These are phyloP conservation scores for Chamaea fasciata DNA, from an alignment of 2,113 vertebrate genomes.

Conservation along the genomic window DNA sequence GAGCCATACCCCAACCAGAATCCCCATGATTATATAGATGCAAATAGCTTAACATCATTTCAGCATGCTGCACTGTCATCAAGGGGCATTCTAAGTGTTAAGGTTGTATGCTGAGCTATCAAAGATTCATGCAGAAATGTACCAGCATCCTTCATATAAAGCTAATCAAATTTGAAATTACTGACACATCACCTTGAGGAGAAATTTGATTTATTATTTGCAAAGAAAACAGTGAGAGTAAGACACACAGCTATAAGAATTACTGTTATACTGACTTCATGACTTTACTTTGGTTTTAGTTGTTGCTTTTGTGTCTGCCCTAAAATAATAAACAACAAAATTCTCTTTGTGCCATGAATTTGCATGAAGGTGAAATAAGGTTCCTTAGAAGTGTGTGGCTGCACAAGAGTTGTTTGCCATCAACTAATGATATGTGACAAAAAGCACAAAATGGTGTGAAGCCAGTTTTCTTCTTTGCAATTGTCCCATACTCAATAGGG, in stretches of 20 bases:
- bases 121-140: conserved; percentile 45
- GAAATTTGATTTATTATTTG: conserved; percentile 48
- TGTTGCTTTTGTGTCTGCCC: not conserved
- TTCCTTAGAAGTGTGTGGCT: not conserved
- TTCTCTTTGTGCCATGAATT: not conserved
- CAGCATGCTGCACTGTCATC: not conserved
- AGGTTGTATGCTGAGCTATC: conserved; percentile 54
- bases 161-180: conserved; percentile 73
- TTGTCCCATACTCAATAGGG: fast-evolving
- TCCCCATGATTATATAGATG: not conserved
- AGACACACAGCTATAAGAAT: not conserved
- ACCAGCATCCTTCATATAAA: conserved; percentile 56
- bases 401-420: fast-evolving
- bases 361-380: not conserved
- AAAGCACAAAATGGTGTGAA: not conserved
- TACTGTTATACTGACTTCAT: not conserved
- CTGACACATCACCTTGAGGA: conserved; percentile 28
- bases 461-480: not conserved
- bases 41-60: conserved; percentile 14
- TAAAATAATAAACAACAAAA: not conserved
- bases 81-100: conserved; percentile 61
- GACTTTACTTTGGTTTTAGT: not conserved
- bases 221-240: conserved; percentile 7
- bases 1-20: not conserved
- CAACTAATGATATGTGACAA: fast-evolving